Evolutionary conservation across 2,797 vertebrate genomes (phyloP), one percentile per base, ranked within the genome.

Genomic region (Neostethus bicornis): DNA sequence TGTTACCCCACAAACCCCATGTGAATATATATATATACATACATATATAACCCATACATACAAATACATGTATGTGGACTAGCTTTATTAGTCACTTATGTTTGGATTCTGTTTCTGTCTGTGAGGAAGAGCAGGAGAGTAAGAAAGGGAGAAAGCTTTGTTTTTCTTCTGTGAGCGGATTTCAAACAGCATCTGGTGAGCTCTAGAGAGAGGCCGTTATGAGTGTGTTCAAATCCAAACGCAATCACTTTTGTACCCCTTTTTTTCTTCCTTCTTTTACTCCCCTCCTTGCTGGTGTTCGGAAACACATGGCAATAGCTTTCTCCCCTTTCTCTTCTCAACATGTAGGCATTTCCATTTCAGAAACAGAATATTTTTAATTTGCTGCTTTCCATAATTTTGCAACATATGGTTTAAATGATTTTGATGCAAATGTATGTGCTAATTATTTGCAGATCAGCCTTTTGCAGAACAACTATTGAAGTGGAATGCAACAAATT

Each of bases 341-440:
- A 81, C 84, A 81, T 90, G 80, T 90, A 88, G 72, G 83, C 83
- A 92, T 93, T 92, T 91, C 87, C 91, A 91, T 91, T 92, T 90
- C 86, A 90, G 86, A 88, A 89, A 83, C 81, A 74, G 81, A 86
- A 82, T 81, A 85, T 86, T 91, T 92, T 91, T 89, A 92, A 89
- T 91, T 90, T 87, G 85, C 90, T 80, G 77, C 85, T 92, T 91
- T 91, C 88, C 90, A 89, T 91, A 89, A 93, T 90, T 90, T 91
- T 83, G 88, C 83, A 94, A 87, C 94, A 96, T 96, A 95, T 95
- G 94, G 94, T 90, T 87, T 88, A 87, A 92, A 92, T 66, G 90
- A 95, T 94, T 94, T 91, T 93, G 90, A 95, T 96, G 94, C 94
- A 95, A 95, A 96, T 96, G 87, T 89, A 88, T 91, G 81, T 86